These are phyloP conservation scores for Craterocephalus amniculus DNA, from an alignment of 2,797 vertebrate genomes.

Conservation along the genomic window DNA sequence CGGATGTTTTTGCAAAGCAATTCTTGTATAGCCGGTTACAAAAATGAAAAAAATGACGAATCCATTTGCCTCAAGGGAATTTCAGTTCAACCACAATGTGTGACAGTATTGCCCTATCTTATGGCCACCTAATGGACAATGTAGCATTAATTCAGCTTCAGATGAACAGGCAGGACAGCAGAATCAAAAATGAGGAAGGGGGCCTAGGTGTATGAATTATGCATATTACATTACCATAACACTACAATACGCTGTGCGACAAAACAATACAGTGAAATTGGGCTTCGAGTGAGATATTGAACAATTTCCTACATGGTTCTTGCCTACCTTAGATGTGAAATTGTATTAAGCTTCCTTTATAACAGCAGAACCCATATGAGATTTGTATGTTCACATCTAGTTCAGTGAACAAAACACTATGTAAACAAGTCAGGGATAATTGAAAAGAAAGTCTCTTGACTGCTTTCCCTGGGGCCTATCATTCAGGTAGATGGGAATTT, in stretches of 20 bases:
- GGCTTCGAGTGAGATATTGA: slow-evolving; percentile 89
- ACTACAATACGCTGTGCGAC: slow-evolving; percentile 81
- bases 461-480: slow-evolving; percentile 87
- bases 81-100: slow-evolving; percentile 80
- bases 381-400: slow-evolving; percentile 80
- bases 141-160: slow-evolving; percentile 89
- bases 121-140: slow-evolving; percentile 86
- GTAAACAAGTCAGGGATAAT: slow-evolving; percentile 95
- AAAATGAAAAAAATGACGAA: slow-evolving; percentile 72
- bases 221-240: slow-evolving; percentile 89
- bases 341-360: slow-evolving; percentile 91
- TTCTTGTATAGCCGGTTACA: slow-evolving; percentile 55
- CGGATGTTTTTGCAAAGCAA: slow-evolving; percentile 71
- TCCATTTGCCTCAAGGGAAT: slow-evolving; percentile 71
- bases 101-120: slow-evolving; percentile 83
- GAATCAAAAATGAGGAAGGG: slow-evolving; percentile 85
- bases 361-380: slow-evolving; percentile 85
- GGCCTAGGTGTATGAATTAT: slow-evolving; percentile 92
- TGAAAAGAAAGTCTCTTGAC: slow-evolving; percentile 90
- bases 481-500: slow-evolving; percentile 86
- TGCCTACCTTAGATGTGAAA: slow-evolving; percentile 92
- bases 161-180: slow-evolving; percentile 89
- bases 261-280: slow-evolving; percentile 89
- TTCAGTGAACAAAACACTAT: slow-evolving; percentile 85
- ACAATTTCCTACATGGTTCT: slow-evolving; percentile 94